Percentiles rank a stretch among this genome's conserved stretches.
These are phyloP conservation scores for Melanocharis versteri DNA, from an alignment of 2,113 vertebrate species.

Conservation along the genomic window DNA sequence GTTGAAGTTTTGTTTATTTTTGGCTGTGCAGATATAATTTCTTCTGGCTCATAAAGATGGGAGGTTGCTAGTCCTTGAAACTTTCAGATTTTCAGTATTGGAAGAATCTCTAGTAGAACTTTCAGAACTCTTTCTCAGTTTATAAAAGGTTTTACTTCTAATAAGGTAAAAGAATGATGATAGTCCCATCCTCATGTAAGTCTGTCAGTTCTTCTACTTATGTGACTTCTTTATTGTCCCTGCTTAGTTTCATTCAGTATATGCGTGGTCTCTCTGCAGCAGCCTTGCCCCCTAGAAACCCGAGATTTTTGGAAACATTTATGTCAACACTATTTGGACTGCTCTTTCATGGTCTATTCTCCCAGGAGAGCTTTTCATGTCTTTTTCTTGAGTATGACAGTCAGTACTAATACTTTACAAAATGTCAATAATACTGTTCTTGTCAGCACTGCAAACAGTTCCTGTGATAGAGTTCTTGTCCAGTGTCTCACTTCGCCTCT, in stretches of 20 bases:
- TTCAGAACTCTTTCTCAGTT: not conserved
- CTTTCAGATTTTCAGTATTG: not conserved
- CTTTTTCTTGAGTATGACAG: not conserved
- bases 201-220: not conserved
- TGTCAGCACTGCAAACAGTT: not conserved
- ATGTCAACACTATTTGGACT: not conserved
- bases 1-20: not conserved
- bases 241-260: not conserved
- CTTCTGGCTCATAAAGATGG: not conserved
- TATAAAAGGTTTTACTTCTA: not conserved
- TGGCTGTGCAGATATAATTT: rapidly evolving
- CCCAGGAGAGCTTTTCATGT: not conserved
- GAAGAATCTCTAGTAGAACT: not conserved
- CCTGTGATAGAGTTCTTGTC: not conserved
- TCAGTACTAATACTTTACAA: not conserved
- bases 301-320: not conserved
- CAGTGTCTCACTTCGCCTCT: rapidly evolving
- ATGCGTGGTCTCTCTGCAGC: not conserved
- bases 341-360: not conserved
- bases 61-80: not conserved
- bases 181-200: not conserved
- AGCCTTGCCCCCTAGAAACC: not conserved
- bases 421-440: not conserved
- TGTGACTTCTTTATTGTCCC: not conserved
- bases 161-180: not conserved